Evolutionary conservation across 2,797 vertebrate genomes (phyloP), one percentile per base, ranked within the genome.

Genomic region (Numenius phaeopus): DNA sequence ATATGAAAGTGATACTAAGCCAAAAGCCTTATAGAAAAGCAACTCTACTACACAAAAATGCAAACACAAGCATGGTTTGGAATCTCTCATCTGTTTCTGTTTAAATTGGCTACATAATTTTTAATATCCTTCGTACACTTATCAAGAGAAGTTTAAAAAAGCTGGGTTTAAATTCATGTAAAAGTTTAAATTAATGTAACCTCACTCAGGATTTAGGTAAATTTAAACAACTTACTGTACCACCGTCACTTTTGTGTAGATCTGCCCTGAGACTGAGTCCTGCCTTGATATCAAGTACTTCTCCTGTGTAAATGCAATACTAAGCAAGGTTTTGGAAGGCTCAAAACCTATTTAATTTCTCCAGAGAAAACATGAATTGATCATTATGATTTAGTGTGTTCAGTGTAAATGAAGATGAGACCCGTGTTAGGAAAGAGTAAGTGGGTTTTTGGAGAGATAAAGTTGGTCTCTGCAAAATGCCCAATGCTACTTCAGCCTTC

Each of bases 281-380:
- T 70, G 47, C 39, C 75, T 87, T 71, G 30, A 65, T 69, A 59
- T 26, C 30, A 40, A 40, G 50, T 65, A 46, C 14, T 91, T 84
- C 66, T 76, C 39, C 42, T 57, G 12, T 14, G 40, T 30, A 93
- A 91, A 80, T 58, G 26, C 29, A 80, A 54, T 19, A 34, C 14
- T 50, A 27, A 87, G 50, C 17, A 87, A 92, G 82, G 50, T 52
- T 89, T 94, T 67, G 67, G 59, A 88, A 92, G 52, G 67, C 71
- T 58, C 26, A 44, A 59, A 18, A 90, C 58, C 58, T 8, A 86
- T 55, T 81, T 87, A 37, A 69, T 72, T 90, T 72, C 67, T 94
- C 86, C 29, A 42, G 75, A 70, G 93, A 73, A 87, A 82, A 59
- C 10, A 82, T 47, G 64, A 94, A 93, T 69, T 40, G 58, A 94